Conservation (phyloP, 2,888 invertebrate genomes). For the Ophraella communa region DNA sequence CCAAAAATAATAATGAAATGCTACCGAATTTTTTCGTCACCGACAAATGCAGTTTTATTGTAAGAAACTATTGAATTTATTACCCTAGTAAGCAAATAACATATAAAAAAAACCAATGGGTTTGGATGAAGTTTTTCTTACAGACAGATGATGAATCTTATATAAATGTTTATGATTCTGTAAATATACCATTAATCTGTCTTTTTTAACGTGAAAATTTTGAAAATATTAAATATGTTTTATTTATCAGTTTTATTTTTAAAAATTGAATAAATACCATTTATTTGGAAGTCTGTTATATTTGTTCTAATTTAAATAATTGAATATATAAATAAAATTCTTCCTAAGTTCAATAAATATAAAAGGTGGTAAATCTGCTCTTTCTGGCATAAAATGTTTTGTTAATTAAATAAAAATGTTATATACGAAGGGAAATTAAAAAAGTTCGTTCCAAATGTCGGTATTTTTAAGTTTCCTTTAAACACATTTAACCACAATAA, state of each 20-base stretch:
- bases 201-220: too few relatives aligned
- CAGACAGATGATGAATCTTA: background rate
- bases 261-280: too few relatives aligned
- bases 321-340: background rate
- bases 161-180: background rate
- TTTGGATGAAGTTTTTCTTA: background rate
- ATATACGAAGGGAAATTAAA: background rate
- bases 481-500: too few relatives aligned
- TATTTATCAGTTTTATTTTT: too few relatives aligned
- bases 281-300: background rate
- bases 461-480: too few relatives aligned
- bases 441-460: background rate
- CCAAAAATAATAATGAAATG: background rate
- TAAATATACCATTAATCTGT: too few relatives aligned
- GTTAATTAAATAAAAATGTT: background rate
- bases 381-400: conserved; percentile 2
- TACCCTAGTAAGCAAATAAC: too few relatives aligned
- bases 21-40: conserved; percentile 11
- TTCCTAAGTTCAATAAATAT: too few relatives aligned
- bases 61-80: background rate
- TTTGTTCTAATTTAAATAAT: conserved; percentile 2
- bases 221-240: too few relatives aligned
- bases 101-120: too few relatives aligned
- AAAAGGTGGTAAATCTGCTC: conserved; percentile 3
- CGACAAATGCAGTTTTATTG: conserved; percentile 5